These are phyloP conservation scores for Tigriopus californicus DNA, from an alignment of 2,888 invertebrate genomes.

Conservation along the genomic window DNA sequence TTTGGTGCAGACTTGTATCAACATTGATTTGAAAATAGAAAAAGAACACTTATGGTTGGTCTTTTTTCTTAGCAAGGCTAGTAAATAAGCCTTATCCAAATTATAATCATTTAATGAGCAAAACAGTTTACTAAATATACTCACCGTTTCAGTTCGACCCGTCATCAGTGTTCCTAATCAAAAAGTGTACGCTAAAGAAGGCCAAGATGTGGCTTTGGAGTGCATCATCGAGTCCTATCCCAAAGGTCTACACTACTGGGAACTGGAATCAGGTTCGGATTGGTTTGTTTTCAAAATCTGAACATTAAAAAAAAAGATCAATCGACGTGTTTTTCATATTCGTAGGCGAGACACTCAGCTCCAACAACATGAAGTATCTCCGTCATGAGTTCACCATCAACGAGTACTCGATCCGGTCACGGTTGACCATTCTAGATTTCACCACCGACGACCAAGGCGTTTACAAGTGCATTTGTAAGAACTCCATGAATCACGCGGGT, in stretches of 20 bases:
- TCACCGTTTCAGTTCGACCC: slow-evolving; percentile 1
- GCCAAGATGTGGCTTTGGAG: not conserved
- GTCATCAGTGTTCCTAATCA: slow-evolving; percentile 6
- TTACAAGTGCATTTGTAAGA: not conserved
- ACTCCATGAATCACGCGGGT: not conserved
- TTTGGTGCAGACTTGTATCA: no score
- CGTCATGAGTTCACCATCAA: not conserved
- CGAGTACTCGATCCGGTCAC: not conserved
- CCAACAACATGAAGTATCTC: not conserved
- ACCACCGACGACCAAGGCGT: not conserved
- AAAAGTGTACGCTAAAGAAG: not conserved
- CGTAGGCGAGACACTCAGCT: not conserved
- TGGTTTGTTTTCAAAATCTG: no score
- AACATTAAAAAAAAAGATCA: not conserved
- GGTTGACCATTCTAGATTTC: not conserved
- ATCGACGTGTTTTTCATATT: no score
- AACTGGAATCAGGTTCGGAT: not conserved
- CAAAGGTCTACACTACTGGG: slow-evolving; percentile 2
- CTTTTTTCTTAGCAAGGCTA: not conserved
- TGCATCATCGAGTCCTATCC: slow-evolving; percentile 4
- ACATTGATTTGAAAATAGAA: not conserved
- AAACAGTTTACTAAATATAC: no score
- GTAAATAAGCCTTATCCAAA: no score
- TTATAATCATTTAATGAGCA: no score
- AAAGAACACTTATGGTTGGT: not conserved